A percentile compares a stretch with the other conserved stretches of the same genome.
These are phyloP conservation scores for Heliconius congener DNA, from an alignment of 1,140 invertebrate genomes.

Conservation along the genomic window DNA sequence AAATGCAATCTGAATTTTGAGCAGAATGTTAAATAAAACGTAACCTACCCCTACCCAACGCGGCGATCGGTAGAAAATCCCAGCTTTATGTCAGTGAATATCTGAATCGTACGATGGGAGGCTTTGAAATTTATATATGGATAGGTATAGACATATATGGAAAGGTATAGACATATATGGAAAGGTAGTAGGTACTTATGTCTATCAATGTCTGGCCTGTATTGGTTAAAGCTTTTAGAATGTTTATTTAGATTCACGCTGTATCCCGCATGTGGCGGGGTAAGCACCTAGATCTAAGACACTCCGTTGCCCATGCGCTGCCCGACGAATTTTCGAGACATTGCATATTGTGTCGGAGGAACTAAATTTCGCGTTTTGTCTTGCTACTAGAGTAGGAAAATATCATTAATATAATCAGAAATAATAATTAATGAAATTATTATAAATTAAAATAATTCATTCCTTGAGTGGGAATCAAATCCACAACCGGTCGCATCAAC, in stretches of 20 bases:
- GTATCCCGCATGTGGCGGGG: too few species aligned
- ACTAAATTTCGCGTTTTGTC: too few species aligned
- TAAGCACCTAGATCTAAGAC: too few species aligned
- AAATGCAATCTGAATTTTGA: slow-evolving; percentile 36
- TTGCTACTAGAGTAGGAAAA: too few species aligned
- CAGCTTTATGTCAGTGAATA: slow-evolving; percentile 4
- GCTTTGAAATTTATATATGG: neutral
- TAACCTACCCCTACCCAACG: neutral
- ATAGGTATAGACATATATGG: neutral
- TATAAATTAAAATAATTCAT: too few species aligned
- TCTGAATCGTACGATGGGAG: neutral
- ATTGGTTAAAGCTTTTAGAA: neutral
- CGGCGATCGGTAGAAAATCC: slow-evolving; percentile 5
- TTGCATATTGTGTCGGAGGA: too few species aligned
- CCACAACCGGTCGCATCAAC: too few species aligned
- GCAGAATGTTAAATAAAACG: slow-evolving; percentile 34
- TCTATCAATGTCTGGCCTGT: neutral
- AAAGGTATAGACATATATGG: neutral
- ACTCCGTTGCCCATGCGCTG: too few species aligned
- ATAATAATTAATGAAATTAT: too few species aligned
- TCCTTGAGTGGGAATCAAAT: too few species aligned
- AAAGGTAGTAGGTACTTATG: slow-evolving; percentile 1
- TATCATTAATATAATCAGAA: too few species aligned
- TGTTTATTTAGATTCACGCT: neutral
- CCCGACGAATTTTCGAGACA: too few species aligned